Conservation (phyloP, 2,797 vertebrate species). For the Chelidonichthys spinosus region DNA sequence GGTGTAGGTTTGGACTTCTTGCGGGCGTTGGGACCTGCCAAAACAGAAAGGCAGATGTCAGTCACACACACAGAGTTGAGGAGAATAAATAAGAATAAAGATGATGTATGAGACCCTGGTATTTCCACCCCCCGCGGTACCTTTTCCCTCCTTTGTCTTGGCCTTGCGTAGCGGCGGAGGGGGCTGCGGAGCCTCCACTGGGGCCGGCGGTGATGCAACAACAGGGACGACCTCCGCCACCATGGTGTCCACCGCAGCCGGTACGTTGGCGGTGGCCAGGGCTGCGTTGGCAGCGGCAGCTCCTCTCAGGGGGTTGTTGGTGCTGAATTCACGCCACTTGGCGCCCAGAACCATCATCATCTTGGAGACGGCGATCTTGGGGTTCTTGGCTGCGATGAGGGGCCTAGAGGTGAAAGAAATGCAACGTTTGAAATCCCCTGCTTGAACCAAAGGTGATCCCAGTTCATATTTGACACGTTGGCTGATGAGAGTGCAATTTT, state of each 20-base stretch:
- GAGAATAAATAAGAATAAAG: background rate
- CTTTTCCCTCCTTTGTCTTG: slow-evolving; percentile 99
- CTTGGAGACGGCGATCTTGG: slow-evolving; percentile 98
- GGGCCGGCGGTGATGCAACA: background rate
- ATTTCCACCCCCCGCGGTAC: slow-evolving; percentile 63
- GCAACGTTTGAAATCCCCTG: background rate
- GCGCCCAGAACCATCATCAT: slow-evolving; percentile 99
- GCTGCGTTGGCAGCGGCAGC: slow-evolving; percentile 93
- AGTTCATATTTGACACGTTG: background rate
- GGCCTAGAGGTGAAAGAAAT: slow-evolving; percentile 80
- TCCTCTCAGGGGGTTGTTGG: slow-evolving; percentile 96
- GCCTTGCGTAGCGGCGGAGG: slow-evolving; percentile 92
- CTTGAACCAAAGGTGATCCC: background rate
- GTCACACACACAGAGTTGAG: background rate
- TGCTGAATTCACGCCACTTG: slow-evolving; percentile 98
- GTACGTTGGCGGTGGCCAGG: slow-evolving; percentile 88
- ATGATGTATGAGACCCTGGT: background rate
- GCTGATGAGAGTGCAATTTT: background rate
- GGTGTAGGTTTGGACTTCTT: slow-evolving; percentile 92
- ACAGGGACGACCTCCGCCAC: slow-evolving; percentile 82
- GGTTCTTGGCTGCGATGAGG: slow-evolving; percentile 97
- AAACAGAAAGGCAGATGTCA: background rate
- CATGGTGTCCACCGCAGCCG: slow-evolving; percentile 94
- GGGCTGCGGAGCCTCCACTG: slow-evolving; percentile 61
- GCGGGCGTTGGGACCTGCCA: slow-evolving; percentile 93